Evolutionary conservation across 2,888 invertebrate genomes (phyloP).

Genomic region (Serripes groenlandicus): DNA sequence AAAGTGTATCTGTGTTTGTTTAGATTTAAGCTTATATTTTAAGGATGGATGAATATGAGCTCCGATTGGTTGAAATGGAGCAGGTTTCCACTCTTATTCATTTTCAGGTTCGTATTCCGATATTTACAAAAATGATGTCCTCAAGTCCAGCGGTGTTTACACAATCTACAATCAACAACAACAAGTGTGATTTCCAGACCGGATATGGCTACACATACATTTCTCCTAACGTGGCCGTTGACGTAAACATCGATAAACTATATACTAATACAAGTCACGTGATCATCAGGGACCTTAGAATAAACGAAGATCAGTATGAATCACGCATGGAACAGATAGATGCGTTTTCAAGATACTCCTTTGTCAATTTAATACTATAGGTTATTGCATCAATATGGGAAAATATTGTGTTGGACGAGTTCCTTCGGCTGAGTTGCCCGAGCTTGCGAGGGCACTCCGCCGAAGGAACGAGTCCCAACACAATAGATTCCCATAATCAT

Average conservation of each 20-base stretch:
- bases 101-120: slow-evolving; percentile 63
- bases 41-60: too few species aligned
- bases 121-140: slow-evolving; percentile 47
- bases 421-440: too few species aligned
- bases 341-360: slow-evolving; percentile 28
- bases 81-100: background rate
- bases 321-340: slow-evolving; percentile 55
- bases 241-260: slow-evolving; percentile 61
- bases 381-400: too few species aligned
- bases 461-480: too few species aligned
- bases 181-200: slow-evolving; percentile 61
- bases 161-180: slow-evolving; percentile 57
- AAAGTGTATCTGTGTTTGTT: too few species aligned
- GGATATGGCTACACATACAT: slow-evolving; percentile 69
- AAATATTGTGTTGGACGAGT: too few species aligned
- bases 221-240: slow-evolving; percentile 39
- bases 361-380: too few species aligned
- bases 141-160: slow-evolving; percentile 47
- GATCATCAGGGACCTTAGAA: slow-evolving; percentile 53
- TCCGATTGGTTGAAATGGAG: too few species aligned
- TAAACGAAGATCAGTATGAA: slow-evolving; percentile 51
- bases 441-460: too few species aligned
- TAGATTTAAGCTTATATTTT: too few species aligned
- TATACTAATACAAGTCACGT: slow-evolving; percentile 56
- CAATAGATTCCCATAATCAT: too few species aligned